Evolutionary conservation across 1,140 invertebrate genomes (phyloP), one percentile per base, ranked within the genome.

Genomic region (Atta cephalotes): DNA sequence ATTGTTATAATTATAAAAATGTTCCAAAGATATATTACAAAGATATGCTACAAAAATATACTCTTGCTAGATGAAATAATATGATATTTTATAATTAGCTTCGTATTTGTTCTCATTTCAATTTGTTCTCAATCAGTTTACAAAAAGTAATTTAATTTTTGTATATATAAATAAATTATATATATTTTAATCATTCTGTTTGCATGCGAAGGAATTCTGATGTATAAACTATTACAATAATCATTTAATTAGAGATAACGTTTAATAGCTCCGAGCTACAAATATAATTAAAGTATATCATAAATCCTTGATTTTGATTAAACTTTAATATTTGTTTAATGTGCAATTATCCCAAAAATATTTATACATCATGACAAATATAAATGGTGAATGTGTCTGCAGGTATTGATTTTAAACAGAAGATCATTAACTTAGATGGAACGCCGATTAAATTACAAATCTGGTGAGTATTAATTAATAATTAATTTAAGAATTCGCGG

Each of bases 351-450:
- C 14, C 31, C 3, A 7, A 31, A 53, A 68, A 21, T 35, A 51
- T 62, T 25, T 45, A 35, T 1, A 18, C 60, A 35, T 18, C 7
- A 56, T 16, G n/a, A 31, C 21, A 45, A 0, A 70, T 70, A 9
- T 80, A 28, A 85, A 77, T 56, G 31, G 58, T 21, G 63, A 70
- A 89, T 85, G 53, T 87, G 10, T 84, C 95, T 95, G 60, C 94
- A 98, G 98, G 98, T 88, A 98, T 98, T 93, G 98, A 98, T 95
- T 98, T 98, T 93, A 98, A 98, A 95, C 98, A 98, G 94, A 98
- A 98, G 95, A 97, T 98, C 84, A 97, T 98, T 88, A 97, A 98
- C 93, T 95, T 98, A 87, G 97, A 98, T 94, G 98, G 98, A 4
- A 97, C 97, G 76, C 97, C 97, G 77, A 97, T 98, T 82, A 98